phyloP scores from a whole-genome alignment of 2,797 vertebrate genomes.

The Acanthurus lineatus region DNA sequence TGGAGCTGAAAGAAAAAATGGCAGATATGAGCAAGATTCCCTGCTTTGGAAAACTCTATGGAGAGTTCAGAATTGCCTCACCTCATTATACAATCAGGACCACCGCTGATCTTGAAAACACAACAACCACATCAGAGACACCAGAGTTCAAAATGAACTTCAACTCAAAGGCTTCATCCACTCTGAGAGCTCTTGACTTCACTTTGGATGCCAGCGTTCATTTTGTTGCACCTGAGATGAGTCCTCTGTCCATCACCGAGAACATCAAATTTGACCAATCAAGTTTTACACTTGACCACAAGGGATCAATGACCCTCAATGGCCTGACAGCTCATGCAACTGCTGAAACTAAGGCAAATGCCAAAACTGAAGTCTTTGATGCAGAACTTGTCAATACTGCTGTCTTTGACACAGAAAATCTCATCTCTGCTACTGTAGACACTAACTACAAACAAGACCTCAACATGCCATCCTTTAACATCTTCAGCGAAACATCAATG shows the following conservation, averaged over 20 bases:
- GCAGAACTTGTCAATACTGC: slow-evolving; percentile 85
- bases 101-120: slow-evolving; percentile 87
- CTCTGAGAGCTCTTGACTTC: slow-evolving; percentile 86
- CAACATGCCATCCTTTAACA: slow-evolving; percentile 84
- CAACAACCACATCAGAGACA: slow-evolving; percentile 80
- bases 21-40: slow-evolving; percentile 86
- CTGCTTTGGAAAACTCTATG: slow-evolving; percentile 91
- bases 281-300: slow-evolving; percentile 87
- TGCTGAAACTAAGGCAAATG: slow-evolving; percentile 85
- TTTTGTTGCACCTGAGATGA: slow-evolving; percentile 83
- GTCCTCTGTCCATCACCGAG: slow-evolving; percentile 86
- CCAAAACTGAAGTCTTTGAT: slow-evolving; percentile 83
- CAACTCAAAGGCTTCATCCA: slow-evolving; percentile 86
- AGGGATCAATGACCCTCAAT: slow-evolving; percentile 79
- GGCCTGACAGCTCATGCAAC: slow-evolving; percentile 81
- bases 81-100: slow-evolving; percentile 88
- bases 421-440: slow-evolving; percentile 83
- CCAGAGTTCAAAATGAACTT: slow-evolving; percentile 88
- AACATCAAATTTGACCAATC: slow-evolving; percentile 86
- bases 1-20: slow-evolving; percentile 86
- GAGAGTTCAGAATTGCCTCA: slow-evolving; percentile 88
- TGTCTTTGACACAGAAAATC: slow-evolving; percentile 81
- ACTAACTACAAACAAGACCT: slow-evolving; percentile 88
- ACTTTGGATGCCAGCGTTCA: slow-evolving; percentile 86
- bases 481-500: slow-evolving; percentile 86